Conservation (phyloP, 2,888 invertebrate species). For the Tetheella fluctuosa region DNA sequence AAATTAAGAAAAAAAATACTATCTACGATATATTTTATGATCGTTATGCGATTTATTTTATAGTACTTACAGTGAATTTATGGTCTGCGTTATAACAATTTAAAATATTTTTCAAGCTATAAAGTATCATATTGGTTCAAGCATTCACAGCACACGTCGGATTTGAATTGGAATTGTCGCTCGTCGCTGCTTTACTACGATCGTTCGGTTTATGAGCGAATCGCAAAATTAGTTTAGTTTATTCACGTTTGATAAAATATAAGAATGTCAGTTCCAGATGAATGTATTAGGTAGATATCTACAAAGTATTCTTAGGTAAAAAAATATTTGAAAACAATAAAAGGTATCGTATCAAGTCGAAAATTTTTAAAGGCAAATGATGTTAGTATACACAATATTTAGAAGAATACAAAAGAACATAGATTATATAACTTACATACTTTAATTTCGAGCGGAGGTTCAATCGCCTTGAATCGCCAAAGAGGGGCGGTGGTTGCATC, state of each 20-base stretch:
- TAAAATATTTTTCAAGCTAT: conserved; percentile 44
- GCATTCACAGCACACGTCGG: conserved; percentile 53
- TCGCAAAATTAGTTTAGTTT: conserved; percentile 18
- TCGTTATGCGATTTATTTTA: conserved; percentile 46
- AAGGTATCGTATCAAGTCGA: too few relatives aligned
- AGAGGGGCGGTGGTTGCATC: conserved; percentile 23
- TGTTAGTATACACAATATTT: too few relatives aligned
- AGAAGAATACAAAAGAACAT: background rate
- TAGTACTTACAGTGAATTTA: conserved; percentile 45
- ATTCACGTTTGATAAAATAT: conserved; percentile 38
- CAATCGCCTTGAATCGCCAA: conserved; percentile 3
- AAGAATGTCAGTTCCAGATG: conserved; percentile 38
- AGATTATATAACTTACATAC: conserved; percentile 11
- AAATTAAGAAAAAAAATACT: background rate
- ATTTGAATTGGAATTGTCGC: conserved; percentile 56
- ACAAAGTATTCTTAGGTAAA: background rate
- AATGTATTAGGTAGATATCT: background rate
- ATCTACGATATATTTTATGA: background rate
- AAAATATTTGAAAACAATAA: background rate
- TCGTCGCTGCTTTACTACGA: conserved; percentile 45
- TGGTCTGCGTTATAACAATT: conserved; percentile 43
- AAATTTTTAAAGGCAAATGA: too few relatives aligned
- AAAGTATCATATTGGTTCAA: conserved; percentile 39
- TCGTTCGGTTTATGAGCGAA: conserved; percentile 45
- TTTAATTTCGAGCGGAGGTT: background rate